A percentile compares a stretch with the other conserved stretches of the same genome.
These are phyloP conservation scores for Atlantisia rogersi DNA, from an alignment of 2,113 vertebrate genomes.

Conservation along the genomic window DNA sequence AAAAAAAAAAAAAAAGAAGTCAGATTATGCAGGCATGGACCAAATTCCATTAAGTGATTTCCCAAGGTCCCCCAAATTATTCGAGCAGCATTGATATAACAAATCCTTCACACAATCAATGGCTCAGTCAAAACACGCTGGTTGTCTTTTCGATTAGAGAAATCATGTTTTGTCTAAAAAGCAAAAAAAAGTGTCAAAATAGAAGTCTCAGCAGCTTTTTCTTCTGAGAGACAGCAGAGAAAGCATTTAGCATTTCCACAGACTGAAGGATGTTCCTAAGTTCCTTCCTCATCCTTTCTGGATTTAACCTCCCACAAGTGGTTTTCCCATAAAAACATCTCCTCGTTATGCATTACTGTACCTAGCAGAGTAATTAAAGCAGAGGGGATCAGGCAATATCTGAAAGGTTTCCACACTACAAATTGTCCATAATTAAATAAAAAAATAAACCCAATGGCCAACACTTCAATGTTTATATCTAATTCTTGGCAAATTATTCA, in stretches of 20 bases:
- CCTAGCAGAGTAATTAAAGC: neutral
- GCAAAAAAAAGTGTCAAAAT: neutral
- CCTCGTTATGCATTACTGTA: neutral
- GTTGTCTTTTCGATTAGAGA: neutral
- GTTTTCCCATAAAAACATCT: neutral
- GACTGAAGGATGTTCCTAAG: neutral
- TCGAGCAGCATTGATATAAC: constrained; percentile 20
- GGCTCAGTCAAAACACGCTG: constrained; percentile 41
- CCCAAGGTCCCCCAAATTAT: constrained; percentile 60
- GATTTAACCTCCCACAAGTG: neutral
- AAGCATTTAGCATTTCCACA: neutral
- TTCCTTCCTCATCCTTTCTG: neutral
- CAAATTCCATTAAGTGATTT: constrained; percentile 64
- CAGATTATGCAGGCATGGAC: constrained; percentile 45
- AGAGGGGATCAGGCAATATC: neutral
- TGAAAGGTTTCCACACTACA: neutral
- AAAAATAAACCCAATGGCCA: too few relatives aligned
- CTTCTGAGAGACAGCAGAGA: neutral
- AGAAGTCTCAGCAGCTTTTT: neutral
- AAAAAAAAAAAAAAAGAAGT: neutral
- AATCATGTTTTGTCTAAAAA: constrained; percentile 9
- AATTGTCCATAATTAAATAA: neutral
- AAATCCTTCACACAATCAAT: constrained; percentile 3
- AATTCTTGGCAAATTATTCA: neutral
- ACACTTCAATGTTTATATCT: neutral